Base-by-base conservation (phyloP, 2,113 vertebrate genomes). In the Odontophorus gujanensis region DNA sequence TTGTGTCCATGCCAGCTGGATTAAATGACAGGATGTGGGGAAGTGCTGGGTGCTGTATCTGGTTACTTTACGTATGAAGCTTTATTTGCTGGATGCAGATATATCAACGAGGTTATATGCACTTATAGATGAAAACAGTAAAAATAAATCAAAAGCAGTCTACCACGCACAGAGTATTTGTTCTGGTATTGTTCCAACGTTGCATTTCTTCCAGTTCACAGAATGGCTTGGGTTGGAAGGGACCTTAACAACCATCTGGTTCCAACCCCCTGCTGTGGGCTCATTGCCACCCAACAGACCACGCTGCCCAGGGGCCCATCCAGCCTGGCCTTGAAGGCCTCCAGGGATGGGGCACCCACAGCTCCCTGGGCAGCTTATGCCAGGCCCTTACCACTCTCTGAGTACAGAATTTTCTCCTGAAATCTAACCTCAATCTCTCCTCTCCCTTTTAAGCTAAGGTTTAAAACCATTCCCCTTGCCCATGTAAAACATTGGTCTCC, bases 11-110 rank as follows among this genome's bases (percentile, higher is more conserved):
- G 91, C 95, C 95, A 96, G 15, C 72, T 81, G 76, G 95, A 96
- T 96, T 96, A 95, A 97, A 93, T 96, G 87, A 87, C 97, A 98
- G 97, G 97, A 97, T 97, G 92, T 96, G 92, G 79, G 93, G 47
- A 93, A 89, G 62, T 79, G 72, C 90, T 92, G 73, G 71, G 53
- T 87, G 85, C 79, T 55, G 3, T 93, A 96, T 96, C 95, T 90
- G 92, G 82, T 97, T 97, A 96, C 92, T 96, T 96, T 69, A 86
- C 59, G 59, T 50, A 87, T 17, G 92, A 81, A 25, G 81, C 32
- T 53, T 85, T 94, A 90, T 95, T 94, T 40, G 61, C 83, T 92
- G 65, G 94, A 89, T 83, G 71, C 50, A 84, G 88, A 78, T 90
- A 14, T 42, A 81, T 86, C 34, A 91, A 43, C 89, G 40, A 45